Percentiles rank a stretch among this genome's conserved stretches.
phyloP scores from a whole-genome alignment of 1,140 invertebrate species.

The Choristoneura fumiferana region DNA sequence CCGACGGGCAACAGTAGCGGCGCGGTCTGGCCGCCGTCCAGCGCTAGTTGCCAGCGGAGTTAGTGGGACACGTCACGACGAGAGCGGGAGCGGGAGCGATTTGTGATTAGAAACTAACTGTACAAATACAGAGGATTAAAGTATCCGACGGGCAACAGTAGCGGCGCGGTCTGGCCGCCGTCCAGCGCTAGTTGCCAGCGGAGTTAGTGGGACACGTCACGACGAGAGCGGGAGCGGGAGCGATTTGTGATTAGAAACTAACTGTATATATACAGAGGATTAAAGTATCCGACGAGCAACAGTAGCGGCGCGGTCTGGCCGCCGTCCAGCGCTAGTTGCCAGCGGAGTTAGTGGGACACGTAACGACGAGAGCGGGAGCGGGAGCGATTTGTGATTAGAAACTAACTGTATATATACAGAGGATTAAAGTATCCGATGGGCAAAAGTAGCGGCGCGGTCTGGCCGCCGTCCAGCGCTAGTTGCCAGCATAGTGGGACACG shows the following conservation, averaged over 20 bases:
- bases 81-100: no score
- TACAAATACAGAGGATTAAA: no score
- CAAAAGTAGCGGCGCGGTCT: neutral
- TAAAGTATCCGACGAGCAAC: constrained; percentile 2
- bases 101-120: no score
- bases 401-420: no score
- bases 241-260: no score
- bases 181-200: neutral
- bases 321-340: neutral
- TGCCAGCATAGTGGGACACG: neutral
- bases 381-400: no score
- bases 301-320: constrained; percentile 1
- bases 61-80: neutral
- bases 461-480: neutral
- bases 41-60: neutral
- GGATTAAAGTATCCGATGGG: constrained; percentile 3
- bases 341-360: neutral
- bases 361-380: no score
- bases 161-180: constrained; percentile 3
- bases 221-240: no score
- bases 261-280: no score
- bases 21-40: constrained; percentile 4
- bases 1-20: constrained; percentile 1
- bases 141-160: constrained; percentile 6
- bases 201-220: neutral